These are phyloP conservation scores for Diplolepis rosae DNA, from an alignment of 2,888 invertebrate genomes.

Conservation along the genomic window DNA sequence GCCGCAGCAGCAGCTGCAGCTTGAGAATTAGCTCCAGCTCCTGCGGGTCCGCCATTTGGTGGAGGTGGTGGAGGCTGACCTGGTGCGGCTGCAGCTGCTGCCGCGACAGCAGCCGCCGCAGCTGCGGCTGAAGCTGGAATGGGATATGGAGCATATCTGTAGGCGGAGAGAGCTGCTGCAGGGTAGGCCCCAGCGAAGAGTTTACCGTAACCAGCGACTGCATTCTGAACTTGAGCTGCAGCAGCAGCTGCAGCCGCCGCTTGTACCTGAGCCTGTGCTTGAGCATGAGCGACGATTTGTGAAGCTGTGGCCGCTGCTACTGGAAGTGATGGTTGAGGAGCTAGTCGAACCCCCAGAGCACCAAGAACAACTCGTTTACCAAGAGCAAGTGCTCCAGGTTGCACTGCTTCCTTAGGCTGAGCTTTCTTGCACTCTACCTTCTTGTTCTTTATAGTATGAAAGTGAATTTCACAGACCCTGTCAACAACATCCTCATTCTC, in stretches of 20 bases:
- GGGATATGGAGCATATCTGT: constrained; percentile 69
- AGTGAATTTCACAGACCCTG: constrained; percentile 94
- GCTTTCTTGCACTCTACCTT: constrained; percentile 94
- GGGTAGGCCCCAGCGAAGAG: constrained; percentile 76
- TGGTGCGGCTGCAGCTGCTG: constrained; percentile 76
- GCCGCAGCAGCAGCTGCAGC: constrained; percentile 77
- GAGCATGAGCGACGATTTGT: constrained; percentile 74
- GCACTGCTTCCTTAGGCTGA: constrained; percentile 92
- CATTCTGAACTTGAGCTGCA: constrained; percentile 78
- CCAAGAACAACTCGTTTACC: constrained; percentile 83
- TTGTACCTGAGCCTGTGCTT: constrained; percentile 73
- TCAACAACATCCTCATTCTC: constrained; percentile 94
- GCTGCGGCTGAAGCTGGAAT: constrained; percentile 68
- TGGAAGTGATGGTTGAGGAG: constrained; percentile 79
- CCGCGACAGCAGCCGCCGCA: constrained; percentile 68
- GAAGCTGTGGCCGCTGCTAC: constrained; percentile 75
- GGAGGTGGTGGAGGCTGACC: constrained; percentile 75
- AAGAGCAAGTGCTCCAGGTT: constrained; percentile 80
- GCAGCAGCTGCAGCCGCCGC: constrained; percentile 76
- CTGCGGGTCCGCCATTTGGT: constrained; percentile 72
- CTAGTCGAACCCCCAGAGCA: constrained; percentile 81
- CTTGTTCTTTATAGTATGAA: constrained; percentile 94
- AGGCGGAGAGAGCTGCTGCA: constrained; percentile 73
- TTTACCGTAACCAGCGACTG: constrained; percentile 81
- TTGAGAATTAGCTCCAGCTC: constrained; percentile 75